Evolutionary conservation across 2,888 invertebrate species (phyloP).

Genomic region (Drosophila ustulata): DNA sequence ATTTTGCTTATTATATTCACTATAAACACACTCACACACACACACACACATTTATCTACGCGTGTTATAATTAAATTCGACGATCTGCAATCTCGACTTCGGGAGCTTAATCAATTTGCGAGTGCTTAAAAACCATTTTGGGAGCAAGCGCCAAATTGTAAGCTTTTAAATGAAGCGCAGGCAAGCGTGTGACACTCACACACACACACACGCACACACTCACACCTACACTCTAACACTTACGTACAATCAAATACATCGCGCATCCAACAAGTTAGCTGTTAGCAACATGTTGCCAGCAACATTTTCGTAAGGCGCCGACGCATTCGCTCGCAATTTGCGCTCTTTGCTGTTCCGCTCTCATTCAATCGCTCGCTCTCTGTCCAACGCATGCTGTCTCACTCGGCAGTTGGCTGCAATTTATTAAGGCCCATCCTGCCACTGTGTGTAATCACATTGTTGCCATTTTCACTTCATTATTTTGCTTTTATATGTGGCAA

Average conservation of each 20-base stretch:
- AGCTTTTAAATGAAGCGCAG: slow-evolving; percentile 43
- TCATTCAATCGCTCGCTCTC: slow-evolving; percentile 14
- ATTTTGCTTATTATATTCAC: slow-evolving; percentile 34
- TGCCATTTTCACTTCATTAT: slow-evolving; percentile 82
- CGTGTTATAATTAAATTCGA: slow-evolving; percentile 32
- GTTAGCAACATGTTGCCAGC: slow-evolving; percentile 67
- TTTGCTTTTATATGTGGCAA: slow-evolving; percentile 78
- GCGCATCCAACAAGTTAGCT: slow-evolving; percentile 77
- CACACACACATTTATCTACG: slow-evolving; percentile 6
- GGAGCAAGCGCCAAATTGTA: slow-evolving; percentile 17
- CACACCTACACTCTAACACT: not conserved
- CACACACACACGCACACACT: slow-evolving; percentile 2
- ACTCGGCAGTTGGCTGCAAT: slow-evolving; percentile 41
- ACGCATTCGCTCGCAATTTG: slow-evolving; percentile 55
- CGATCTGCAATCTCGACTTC: slow-evolving; percentile 25
- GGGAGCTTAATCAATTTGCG: slow-evolving; percentile 34
- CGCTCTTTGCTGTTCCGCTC: slow-evolving; percentile 5
- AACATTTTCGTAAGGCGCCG: slow-evolving; percentile 56
- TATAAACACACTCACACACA: not conserved
- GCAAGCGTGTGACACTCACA: slow-evolving; percentile 33
- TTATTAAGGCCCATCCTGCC: slow-evolving; percentile 60
- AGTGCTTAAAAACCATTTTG: slow-evolving; percentile 27
- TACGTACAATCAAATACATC: not conserved
- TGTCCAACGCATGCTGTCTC: slow-evolving; percentile 11
- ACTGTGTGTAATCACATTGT: slow-evolving; percentile 79